Base-by-base conservation (phyloP, 2,797 vertebrate genomes). In the Thalassophryne amazonica region DNA sequence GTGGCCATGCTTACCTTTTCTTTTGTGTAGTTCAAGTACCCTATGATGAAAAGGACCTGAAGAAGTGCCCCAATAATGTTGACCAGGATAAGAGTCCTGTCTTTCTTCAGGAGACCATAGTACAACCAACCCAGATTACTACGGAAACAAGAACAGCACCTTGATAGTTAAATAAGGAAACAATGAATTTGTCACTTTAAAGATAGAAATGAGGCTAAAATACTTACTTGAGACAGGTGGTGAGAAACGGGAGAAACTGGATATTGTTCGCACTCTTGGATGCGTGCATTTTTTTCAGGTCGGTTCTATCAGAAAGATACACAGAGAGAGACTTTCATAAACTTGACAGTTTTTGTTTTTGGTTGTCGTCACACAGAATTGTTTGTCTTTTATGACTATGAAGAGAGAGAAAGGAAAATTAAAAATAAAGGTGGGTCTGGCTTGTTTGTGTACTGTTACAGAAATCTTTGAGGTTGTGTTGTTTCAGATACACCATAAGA, bases 51-150 rank as follows among this genome's bases (percentile, higher is more conserved):
- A 9, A 95, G 69, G 10, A 78, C 80, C 83, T 97, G 94, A 27
- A 98, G 90, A 0, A 80, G 15, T 0, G 92, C 93, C 2, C 95
- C 95, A 0, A 95, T 80, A 1, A 73, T 2, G 36, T 97, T 98
- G 54, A 98, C 93, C 0, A 85, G 2, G 27, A 96, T 60, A 27
- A 98, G 62, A 0, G 94, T 98, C 23, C 85, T 63, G 2, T 97
- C 94, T 0, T 9, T 67, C 76, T 95, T 98, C 72, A 96, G 76
- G 5, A 84, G 58, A 31, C 96, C 96, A 1, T 98, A 98, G 78
- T 93, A 94, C 66, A 96, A 62, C 95, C 95, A 97, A 31, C 93
- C 90, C 31, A 98, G 69, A 88, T 95, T 98, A 76, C 95, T 97
- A 80, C 55, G 65, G 41, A 72, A 48, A 69, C 36, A 57, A 43